phyloP scores from a whole-genome alignment of 2,113 vertebrate species.

The Callopanchax toddi region DNA sequence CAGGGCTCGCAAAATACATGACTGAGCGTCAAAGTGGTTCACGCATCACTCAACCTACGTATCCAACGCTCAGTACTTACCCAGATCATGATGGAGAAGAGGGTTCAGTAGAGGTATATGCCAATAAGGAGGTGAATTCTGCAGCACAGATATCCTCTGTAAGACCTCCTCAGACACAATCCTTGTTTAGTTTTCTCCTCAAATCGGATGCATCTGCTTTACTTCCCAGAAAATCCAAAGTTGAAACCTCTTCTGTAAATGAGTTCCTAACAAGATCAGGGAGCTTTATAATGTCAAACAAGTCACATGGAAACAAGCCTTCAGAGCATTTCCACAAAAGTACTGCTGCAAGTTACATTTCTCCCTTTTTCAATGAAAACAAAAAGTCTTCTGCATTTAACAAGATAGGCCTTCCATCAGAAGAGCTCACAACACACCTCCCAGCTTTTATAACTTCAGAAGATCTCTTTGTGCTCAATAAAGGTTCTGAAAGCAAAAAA shows the following conservation, averaged over 20 bases:
- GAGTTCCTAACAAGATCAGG: slow-evolving; percentile 2
- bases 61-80: neutral
- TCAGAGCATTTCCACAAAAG: slow-evolving; percentile 11
- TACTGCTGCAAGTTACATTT: slow-evolving; percentile 6
- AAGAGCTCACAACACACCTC: slow-evolving; percentile 19
- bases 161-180: slow-evolving; percentile 29
- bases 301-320: slow-evolving; percentile 3
- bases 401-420: slow-evolving; percentile 18
- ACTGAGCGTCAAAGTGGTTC: slow-evolving; percentile 4
- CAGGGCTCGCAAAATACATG: neutral
- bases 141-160: slow-evolving; percentile 7
- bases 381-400: slow-evolving; percentile 23
- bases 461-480: slow-evolving; percentile 18
- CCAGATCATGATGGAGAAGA: slow-evolving; percentile 6
- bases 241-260: slow-evolving; percentile 21
- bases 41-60: slow-evolving; percentile 6
- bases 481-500: slow-evolving; percentile 27
- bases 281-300: slow-evolving; percentile 4
- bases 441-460: slow-evolving; percentile 36
- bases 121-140: neutral
- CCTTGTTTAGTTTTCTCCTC: neutral
- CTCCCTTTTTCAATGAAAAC: slow-evolving; percentile 26
- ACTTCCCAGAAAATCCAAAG: slow-evolving; percentile 10
- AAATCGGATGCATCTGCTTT: slow-evolving; percentile 12
- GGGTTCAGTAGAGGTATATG: neutral